phyloP scores from a whole-genome alignment of 2,888 invertebrate genomes.

The Mythimna lalbum region DNA sequence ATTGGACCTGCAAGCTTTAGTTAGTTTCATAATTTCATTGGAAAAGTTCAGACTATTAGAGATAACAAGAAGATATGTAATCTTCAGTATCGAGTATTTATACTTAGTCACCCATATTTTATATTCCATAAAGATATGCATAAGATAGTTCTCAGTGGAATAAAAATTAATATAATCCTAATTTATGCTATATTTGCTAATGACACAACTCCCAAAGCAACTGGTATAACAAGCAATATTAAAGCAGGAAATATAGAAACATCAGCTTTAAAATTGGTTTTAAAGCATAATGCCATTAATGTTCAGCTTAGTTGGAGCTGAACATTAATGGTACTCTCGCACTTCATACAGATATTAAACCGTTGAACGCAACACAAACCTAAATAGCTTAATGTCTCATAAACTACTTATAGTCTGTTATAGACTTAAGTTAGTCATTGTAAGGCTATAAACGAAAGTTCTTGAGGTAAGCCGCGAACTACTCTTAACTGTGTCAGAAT shows the following conservation, averaged over 20 bases:
- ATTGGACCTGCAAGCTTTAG: constrained; percentile 10
- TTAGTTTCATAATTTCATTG: not conserved
- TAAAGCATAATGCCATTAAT: no score
- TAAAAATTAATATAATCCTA: not conserved
- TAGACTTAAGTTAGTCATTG: constrained; percentile 28
- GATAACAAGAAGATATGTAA: not conserved
- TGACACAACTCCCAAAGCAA: not conserved
- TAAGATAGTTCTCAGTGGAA: not conserved
- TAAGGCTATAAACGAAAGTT: constrained; percentile 52
- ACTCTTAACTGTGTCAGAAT: constrained; percentile 47
- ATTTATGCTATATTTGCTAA: not conserved
- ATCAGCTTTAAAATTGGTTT: no score
- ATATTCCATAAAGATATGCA: not conserved
- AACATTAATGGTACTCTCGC: constrained; percentile 15
- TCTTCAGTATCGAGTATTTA: not conserved
- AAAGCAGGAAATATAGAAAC: constrained; percentile 13
- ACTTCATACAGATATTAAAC: constrained; percentile 23
- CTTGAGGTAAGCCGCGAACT: constrained; percentile 42
- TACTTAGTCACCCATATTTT: not conserved
- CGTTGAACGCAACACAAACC: constrained; percentile 47
- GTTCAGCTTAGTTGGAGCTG: no score
- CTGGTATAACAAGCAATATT: not conserved
- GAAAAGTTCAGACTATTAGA: no score
- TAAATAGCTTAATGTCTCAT: constrained; percentile 35
- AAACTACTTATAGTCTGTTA: constrained; percentile 40